Percentiles rank a stretch among this genome's conserved stretches.
Conservation (phyloP, 2,797 vertebrate genomes). For the Bovichtus diacanthus region DNA sequence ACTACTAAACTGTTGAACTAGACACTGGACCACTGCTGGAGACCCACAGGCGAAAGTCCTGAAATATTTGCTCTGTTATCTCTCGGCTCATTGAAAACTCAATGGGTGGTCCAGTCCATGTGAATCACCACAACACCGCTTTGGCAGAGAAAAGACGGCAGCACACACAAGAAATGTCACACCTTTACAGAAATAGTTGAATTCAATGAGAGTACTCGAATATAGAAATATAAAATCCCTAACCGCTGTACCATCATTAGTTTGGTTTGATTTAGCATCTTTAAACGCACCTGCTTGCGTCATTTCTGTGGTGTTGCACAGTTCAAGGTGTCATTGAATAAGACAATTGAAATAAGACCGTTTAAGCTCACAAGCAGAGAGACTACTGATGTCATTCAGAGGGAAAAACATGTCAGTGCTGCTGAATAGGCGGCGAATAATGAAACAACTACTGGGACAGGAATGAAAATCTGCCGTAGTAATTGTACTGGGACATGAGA, state of each 20-base stretch:
- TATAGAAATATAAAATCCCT: too few species aligned
- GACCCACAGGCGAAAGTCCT: background rate
- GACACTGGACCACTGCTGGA: background rate
- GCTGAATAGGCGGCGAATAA: constrained; percentile 11
- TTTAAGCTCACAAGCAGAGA: background rate
- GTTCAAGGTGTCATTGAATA: background rate
- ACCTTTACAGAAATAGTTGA: background rate
- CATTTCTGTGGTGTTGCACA: too few species aligned
- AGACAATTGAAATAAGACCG: background rate
- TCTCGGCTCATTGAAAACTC: constrained; percentile 32
- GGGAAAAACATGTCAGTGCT: background rate
- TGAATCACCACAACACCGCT: constrained; percentile 12
- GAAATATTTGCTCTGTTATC: constrained; percentile 15
- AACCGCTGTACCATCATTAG: background rate
- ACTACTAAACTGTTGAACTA: background rate
- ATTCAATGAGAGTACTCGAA: too few species aligned
- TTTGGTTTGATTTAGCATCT: background rate
- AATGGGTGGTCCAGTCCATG: constrained; percentile 45
- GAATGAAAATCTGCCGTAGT: background rate
- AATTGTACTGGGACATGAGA: background rate
- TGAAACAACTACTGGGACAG: constrained; percentile 3
- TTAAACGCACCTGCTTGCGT: background rate
- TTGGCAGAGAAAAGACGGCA: background rate
- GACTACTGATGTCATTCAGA: background rate
- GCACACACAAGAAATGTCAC: background rate